Base-by-base conservation (phyloP, 1,140 invertebrate genomes). In the Drosophila pachea region DNA sequence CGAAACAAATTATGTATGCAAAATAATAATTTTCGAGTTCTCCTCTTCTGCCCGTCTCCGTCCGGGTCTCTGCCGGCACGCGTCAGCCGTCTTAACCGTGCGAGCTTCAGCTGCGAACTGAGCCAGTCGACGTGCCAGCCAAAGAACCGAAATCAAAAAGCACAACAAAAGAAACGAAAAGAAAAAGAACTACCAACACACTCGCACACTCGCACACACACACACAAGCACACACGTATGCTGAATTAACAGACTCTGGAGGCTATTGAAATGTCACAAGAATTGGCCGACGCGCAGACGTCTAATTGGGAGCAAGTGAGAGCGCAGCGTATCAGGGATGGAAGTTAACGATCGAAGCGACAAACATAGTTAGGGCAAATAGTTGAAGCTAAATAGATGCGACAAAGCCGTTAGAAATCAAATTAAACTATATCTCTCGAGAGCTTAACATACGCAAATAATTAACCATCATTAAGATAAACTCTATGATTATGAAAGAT, bases 251-350 rank as follows among this genome's bases (percentile, higher is more conserved):
- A 69, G 73, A 65, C 49, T 86, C 74, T 86, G 86, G 81, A 86
- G 76, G 61, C 71, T 67, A 86, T 86, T 86, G 81, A 86, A 81
- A 81, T 86, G 81, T 81, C 82, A 77, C 73, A 68, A 75, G 64
- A 77, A 72, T 62, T 47, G 63, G 29, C 60, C 60, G 53, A 61
- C 14, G 60, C 53, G 59, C 60, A 49, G 40, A 66, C 58, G 55
- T 59, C 79, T 74, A 68, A 84, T 86, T 84, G 81, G 73, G 79
- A 84, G 79, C 81, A 84, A 84, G 81, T 79, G 69, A 86, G 81
- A 84, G 79, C 79, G 79, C 76, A 64, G 22, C 81, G 60, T 86
- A 86, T 79, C 78, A 78, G 76, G 60, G 78, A 61, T 78, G 79
- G 70, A 55, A 50, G 35, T 67, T 50, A 35, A 22, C 43, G 6